Evolutionary conservation across 1,140 invertebrate genomes (phyloP), one percentile per base, ranked within the genome.

Genomic region (Plodia interpunctella): DNA sequence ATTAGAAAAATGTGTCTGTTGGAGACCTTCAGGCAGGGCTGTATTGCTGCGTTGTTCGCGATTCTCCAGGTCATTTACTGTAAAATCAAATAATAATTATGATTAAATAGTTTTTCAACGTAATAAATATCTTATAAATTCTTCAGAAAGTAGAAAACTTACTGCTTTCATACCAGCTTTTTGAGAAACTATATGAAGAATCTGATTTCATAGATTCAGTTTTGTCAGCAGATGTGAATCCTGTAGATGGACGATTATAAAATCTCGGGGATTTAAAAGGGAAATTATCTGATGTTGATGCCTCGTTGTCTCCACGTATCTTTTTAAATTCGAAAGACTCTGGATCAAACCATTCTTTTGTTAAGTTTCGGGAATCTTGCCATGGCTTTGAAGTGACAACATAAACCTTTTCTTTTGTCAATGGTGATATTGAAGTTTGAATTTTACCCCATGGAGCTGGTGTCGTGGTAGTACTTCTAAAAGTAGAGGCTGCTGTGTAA

Each of bases 341-440:
- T 59, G 58, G 63, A 64, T 74, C 57, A 55, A 79, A 78, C 62
- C 76, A 80, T 56, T 80, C 76, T 11, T 68, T 72, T 11, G 77
- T 67, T 10, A 56, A 58, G 65, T 83, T 80, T 19, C 62, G 55
- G 25, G 73, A 68, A 18, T 87, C 83, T 55, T 61, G 65, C 86
- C 86, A 88, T 18, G 94, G 90, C 61, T 93, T 92, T 8, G 94
- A 94, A 2, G 95, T 96, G 1, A 96, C 94, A 9, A 96, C 93
- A 69, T 95, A 95, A 0, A 95, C 91, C 80, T 94, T 94, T 84
- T 96, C 95, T 65, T 94, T 94, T 4, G 93, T 94, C 44, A 93
- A 80, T 28, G 94, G 91, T 2, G 94, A 93, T 67, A 94, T 92
- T 9, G 93, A 93, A n/a, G 94, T 91, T 76, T 93, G 91, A 58